These are phyloP conservation scores for Oreohelix idahoensis DNA, from an alignment of 1,140 invertebrate genomes.

Conservation along the genomic window DNA sequence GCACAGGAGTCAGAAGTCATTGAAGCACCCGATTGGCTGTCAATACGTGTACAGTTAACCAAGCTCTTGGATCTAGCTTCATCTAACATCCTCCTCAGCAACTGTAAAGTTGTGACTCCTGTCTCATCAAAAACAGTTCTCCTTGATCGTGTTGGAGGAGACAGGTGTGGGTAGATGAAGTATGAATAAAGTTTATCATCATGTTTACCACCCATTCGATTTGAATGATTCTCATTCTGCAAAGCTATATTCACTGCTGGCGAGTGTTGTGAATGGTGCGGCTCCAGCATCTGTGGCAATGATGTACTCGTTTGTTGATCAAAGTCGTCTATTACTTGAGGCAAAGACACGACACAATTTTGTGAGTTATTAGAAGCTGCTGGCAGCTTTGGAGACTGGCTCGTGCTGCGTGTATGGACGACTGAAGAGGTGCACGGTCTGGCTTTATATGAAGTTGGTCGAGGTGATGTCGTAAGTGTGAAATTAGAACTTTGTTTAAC, in stretches of 20 bases:
- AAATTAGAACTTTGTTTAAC: not conserved
- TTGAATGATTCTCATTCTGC: conserved; percentile 20
- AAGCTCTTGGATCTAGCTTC: conserved; percentile 13
- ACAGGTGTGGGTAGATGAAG: too few species aligned
- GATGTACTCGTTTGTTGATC: not conserved
- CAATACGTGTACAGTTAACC: not conserved
- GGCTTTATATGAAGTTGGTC: not conserved
- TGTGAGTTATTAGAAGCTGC: not conserved
- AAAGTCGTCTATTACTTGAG: not conserved
- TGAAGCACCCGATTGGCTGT: not conserved
- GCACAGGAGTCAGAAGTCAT: too few species aligned
- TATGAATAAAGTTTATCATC: not conserved
- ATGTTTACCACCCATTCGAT: not conserved
- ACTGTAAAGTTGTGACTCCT: not conserved
- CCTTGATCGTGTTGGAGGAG: not conserved
- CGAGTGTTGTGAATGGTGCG: not conserved
- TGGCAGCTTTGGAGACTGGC: not conserved
- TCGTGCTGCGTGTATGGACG: not conserved
- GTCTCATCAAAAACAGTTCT: not conserved
- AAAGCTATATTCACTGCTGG: not conserved
- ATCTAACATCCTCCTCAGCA: not conserved
- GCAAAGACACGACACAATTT: not conserved
- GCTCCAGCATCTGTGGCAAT: not conserved
- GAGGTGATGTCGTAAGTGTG: not conserved
- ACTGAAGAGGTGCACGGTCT: not conserved